phyloP scores from a whole-genome alignment of 2,113 vertebrate species.

The cat (Felis catus) region F.catus_Fca126_mat1.0 CM031416.1:102319001-102319500 shows the following conservation, averaged over 20 bases:
- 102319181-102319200: not conserved
- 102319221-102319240: not conserved
- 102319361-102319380: not conserved
- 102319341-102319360: not conserved
- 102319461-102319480: not conserved
- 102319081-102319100: too few species aligned
- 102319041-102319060: too few species aligned
- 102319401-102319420: conserved; percentile 3
- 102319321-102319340: not conserved
- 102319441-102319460: conserved; percentile 40
- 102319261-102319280: not conserved
- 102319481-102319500: not conserved
- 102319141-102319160: too few species aligned
- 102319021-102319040: too few species aligned
- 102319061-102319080: too few species aligned
- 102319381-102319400: conserved; percentile 11
- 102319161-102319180: too few species aligned
- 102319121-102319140: too few species aligned
- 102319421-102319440: not conserved
- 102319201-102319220: not conserved
- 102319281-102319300: not conserved
- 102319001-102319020: too few species aligned
- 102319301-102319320: not conserved
- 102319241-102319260: not conserved
- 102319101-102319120: too few species aligned